Percentiles rank a stretch among this genome's conserved stretches.
phyloP scores from a whole-genome alignment of 2,888 invertebrate genomes.

The Thysanoteuthis rhombus region DNA sequence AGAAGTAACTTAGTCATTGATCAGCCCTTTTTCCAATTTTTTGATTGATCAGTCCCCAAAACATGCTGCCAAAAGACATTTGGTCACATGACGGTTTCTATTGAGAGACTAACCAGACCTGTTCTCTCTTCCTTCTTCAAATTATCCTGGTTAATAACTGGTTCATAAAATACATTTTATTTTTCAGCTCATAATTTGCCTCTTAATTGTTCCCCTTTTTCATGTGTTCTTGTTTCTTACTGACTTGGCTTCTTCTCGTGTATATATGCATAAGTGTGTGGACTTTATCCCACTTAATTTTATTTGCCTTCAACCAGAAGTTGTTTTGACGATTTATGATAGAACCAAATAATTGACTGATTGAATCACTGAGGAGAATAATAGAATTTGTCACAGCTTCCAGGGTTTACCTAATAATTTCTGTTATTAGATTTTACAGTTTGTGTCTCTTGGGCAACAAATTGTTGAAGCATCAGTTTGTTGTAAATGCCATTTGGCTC shows the following conservation, averaged over 20 bases:
- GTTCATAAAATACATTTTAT: background rate
- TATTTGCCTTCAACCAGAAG: background rate
- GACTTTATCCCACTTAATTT: background rate
- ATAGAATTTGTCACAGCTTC: background rate
- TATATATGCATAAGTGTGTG: too few relatives aligned
- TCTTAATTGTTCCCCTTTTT: background rate
- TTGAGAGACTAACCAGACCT: too few relatives aligned
- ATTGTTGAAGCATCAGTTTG: background rate
- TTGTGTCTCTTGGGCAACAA: background rate
- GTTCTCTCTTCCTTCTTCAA: background rate
- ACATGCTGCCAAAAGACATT: too few relatives aligned
- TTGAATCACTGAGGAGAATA: background rate
- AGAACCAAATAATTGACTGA: background rate
- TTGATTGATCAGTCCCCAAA: too few relatives aligned
- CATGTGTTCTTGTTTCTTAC: background rate
- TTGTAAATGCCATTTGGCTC: background rate
- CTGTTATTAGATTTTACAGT: background rate
- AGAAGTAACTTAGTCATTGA: too few relatives aligned
- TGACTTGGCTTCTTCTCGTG: too few relatives aligned
- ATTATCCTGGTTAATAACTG: background rate
- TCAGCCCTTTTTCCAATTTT: too few relatives aligned
- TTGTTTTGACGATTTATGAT: background rate
- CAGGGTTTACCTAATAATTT: background rate
- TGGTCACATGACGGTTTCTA: too few relatives aligned
- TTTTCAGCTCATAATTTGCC: background rate